These are phyloP conservation scores for Andrena marginata DNA, from an alignment of 2,888 invertebrate genomes.

Conservation along the genomic window DNA sequence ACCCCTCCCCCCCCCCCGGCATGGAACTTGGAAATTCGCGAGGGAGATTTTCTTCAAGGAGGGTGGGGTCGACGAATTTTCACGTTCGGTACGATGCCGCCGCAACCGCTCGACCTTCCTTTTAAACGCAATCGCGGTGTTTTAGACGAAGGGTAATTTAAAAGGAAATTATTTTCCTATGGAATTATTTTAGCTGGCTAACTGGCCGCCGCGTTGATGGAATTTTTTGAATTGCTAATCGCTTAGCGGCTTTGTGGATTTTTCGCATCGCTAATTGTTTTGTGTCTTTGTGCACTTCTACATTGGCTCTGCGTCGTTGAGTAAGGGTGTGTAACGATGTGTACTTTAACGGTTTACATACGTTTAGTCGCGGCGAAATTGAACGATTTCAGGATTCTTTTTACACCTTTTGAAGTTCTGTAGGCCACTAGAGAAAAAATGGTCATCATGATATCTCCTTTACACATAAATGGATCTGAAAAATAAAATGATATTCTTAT, in stretches of 20 bases:
- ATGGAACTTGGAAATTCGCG: slow-evolving; percentile 18
- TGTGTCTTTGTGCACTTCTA: neutral
- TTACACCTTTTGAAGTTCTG: no score
- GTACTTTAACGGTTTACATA: no score
- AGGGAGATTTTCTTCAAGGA: slow-evolving; percentile 17
- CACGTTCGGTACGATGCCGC: neutral
- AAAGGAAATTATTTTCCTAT: neutral
- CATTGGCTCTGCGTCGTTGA: neutral
- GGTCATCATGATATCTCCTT: no score
- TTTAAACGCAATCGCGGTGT: neutral
- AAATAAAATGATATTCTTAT: no score
- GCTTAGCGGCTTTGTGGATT: no score
- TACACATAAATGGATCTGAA: no score
- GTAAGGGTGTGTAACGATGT: no score
- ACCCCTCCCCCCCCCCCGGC: neutral
- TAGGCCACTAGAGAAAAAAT: no score
- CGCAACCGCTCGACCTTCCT: neutral
- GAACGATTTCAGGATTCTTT: no score
- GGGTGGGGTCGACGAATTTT: slow-evolving; percentile 2
- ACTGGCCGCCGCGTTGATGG: neutral
- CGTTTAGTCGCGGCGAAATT: no score
- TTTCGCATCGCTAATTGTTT: no score
- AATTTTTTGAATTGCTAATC: no score
- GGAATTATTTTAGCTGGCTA: neutral
- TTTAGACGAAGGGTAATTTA: neutral